Evolutionary conservation across 1,140 invertebrate species (phyloP).

Genomic region (Arion vulgaris): DNA sequence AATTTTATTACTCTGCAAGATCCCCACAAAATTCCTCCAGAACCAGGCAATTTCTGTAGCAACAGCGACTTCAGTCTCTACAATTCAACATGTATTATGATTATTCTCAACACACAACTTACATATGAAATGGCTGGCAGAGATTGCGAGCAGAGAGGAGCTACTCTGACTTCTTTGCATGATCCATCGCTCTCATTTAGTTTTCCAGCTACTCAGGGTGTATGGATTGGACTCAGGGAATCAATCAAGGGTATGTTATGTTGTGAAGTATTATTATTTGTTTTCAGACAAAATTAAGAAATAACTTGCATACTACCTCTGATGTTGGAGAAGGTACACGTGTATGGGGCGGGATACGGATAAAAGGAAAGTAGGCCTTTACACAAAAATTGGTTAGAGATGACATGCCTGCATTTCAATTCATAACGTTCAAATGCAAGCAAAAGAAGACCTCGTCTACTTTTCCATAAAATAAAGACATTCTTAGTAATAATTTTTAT

Average conservation of each 20-base stretch:
- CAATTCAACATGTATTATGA: background rate
- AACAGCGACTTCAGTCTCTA: background rate
- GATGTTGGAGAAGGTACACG: too few species aligned
- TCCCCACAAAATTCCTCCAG: background rate
- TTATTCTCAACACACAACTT: background rate
- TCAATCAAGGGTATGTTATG: background rate
- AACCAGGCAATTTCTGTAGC: conserved; percentile 2
- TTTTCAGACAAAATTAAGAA: too few species aligned
- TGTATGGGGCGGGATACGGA: too few species aligned
- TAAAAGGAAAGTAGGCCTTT: too few species aligned
- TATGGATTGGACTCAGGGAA: conserved; percentile 25
- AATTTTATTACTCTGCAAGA: background rate
- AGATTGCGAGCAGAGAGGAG: background rate
- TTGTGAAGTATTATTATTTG: background rate
- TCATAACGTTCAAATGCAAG: too few species aligned
- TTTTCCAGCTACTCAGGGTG: background rate
- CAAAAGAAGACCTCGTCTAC: too few species aligned
- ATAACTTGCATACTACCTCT: too few species aligned
- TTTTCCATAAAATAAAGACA: too few species aligned
- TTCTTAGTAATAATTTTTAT: too few species aligned
- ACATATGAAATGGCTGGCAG: conserved; percentile 3
- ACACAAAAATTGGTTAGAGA: too few species aligned
- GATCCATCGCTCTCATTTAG: background rate
- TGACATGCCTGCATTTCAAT: too few species aligned
- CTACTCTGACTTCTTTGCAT: conserved; percentile 21